These are phyloP conservation scores for Ceratoteleas bidentatus DNA, from an alignment of 1,140 invertebrate genomes.

Conservation along the genomic window DNA sequence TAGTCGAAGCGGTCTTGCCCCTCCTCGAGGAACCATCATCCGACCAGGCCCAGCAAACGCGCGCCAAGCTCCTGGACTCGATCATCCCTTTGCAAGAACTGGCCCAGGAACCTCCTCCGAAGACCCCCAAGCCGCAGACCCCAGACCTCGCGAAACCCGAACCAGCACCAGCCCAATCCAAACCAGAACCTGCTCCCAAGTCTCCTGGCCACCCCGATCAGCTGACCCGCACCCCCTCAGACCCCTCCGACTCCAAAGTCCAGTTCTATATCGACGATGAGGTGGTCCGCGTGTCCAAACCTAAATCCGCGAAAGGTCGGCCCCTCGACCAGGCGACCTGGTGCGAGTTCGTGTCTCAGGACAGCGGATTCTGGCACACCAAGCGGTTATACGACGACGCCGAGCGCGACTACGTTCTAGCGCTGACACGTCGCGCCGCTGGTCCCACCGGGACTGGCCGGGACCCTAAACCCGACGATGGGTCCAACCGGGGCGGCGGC, in stretches of 20 bases:
- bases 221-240: conserved; percentile 19
- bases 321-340: conserved; percentile 35
- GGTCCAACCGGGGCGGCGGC: conserved; percentile 83
- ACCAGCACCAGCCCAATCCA: neutral
- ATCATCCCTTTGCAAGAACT: conserved; percentile 23
- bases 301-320: conserved; percentile 43
- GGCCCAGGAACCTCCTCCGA: conserved; percentile 20
- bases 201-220: neutral
- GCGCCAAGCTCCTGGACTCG: conserved; percentile 24
- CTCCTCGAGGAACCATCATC: conserved; percentile 8
- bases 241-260: conserved; percentile 66
- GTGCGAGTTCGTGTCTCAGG: conserved; percentile 73
- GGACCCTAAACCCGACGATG: conserved; percentile 81
- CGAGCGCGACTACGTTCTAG: conserved; percentile 82
- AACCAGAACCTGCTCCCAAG: too few relatives aligned
- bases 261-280: conserved; percentile 76
- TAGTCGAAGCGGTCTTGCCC: conserved; percentile 27
- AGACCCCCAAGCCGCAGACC: neutral
- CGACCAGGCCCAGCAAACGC: conserved; percentile 9
- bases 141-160: neutral
- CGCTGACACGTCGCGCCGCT: conserved; percentile 75
- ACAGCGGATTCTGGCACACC: conserved; percentile 84
- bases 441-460: conserved; percentile 3
- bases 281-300: conserved; percentile 68
- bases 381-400: conserved; percentile 85